These are phyloP conservation scores for Pterocles gutturalis DNA, from an alignment of 2,113 vertebrate genomes.

Conservation along the genomic window DNA sequence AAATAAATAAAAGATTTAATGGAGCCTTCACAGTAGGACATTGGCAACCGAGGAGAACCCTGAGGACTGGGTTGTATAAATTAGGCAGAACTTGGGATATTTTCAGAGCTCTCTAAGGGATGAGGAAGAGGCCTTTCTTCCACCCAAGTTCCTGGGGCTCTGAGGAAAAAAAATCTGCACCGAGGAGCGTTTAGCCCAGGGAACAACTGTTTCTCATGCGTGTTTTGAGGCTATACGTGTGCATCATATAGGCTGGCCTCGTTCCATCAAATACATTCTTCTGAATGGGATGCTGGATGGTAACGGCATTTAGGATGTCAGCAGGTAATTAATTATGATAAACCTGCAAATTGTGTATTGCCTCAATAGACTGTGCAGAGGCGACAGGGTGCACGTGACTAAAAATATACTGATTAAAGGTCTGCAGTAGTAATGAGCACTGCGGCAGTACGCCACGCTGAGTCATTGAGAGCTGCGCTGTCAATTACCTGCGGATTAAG, in stretches of 20 bases:
- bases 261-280: background rate
- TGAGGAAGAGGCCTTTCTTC: conserved; percentile 19
- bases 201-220: background rate
- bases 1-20: conserved; percentile 58
- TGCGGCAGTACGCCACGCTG: background rate
- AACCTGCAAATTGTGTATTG: background rate
- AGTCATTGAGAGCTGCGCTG: background rate
- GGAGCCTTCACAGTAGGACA: conserved; percentile 41
- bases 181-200: background rate
- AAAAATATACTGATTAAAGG: background rate
- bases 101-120: background rate
- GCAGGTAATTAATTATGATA: conserved; percentile 43
- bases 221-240: background rate
- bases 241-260: background rate
- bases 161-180: background rate
- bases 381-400: background rate
- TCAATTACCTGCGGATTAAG: conserved; percentile 38
- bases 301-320: background rate
- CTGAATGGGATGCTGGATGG: background rate
- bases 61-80: conserved; percentile 10
- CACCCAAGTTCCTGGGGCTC: background rate
- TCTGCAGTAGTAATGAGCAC: background rate
- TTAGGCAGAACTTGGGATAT: background rate
- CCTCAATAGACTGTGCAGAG: background rate
- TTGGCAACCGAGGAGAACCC: background rate